Evolutionary conservation across 2,113 vertebrate species (phyloP).

Genomic region (Pipra filicauda): DNA sequence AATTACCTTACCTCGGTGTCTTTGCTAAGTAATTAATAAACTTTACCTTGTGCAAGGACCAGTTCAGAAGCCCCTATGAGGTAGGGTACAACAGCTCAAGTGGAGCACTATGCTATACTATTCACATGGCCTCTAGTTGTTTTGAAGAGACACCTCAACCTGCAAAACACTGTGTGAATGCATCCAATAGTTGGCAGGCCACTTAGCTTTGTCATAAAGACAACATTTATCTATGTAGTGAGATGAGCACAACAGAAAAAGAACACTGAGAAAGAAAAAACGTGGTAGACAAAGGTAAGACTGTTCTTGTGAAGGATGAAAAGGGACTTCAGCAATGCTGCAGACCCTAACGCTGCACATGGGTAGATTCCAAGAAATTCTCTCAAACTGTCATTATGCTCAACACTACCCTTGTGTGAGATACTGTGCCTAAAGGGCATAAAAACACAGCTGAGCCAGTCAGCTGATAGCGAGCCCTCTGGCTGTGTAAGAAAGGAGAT

Average conservation of each 20-base stretch:
- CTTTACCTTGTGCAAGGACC: neutral
- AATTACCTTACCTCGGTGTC: neutral
- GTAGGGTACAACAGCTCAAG: neutral
- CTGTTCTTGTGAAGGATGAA: neutral
- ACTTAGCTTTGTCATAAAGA: neutral
- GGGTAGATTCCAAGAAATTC: neutral
- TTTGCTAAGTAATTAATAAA: neutral
- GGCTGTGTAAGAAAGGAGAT: neutral
- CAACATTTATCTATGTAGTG: neutral
- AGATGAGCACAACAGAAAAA: neutral
- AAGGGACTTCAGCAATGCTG: neutral
- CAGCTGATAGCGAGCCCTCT: neutral
- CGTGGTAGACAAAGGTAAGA: neutral
- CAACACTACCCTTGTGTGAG: neutral
- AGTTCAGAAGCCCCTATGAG: neutral
- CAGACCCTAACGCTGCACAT: neutral
- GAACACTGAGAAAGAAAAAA: neutral
- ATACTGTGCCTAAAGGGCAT: neutral
- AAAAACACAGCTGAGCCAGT: neutral
- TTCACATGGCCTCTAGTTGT: neutral
- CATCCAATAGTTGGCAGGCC: rapidly evolving
- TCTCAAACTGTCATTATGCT: neutral
- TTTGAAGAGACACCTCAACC: neutral
- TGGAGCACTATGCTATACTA: neutral
- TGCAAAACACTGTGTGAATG: neutral